phyloP scores from a whole-genome alignment of 2,888 invertebrate genomes.

The Tetragonisca angustula region DNA sequence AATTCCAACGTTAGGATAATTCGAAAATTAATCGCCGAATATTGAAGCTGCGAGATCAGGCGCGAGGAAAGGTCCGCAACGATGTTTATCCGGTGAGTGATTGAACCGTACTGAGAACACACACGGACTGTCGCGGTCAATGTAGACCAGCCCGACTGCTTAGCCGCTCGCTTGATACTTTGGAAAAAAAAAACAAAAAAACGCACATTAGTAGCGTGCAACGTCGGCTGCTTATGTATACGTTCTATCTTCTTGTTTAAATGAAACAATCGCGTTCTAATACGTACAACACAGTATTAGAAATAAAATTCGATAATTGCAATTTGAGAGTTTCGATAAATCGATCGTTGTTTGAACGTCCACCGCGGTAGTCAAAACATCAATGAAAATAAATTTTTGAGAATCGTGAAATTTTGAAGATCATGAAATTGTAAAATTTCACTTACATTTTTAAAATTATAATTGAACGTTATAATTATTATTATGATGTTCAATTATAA shows the following conservation, averaged over 20 bases:
- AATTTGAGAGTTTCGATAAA: background rate
- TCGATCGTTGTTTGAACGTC: background rate
- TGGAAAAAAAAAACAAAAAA: conserved; percentile 38
- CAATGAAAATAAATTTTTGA: background rate
- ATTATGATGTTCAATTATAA: too few relatives aligned
- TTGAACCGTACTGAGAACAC: conserved; percentile 45
- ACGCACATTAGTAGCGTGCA: conserved; percentile 30
- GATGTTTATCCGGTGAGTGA: conserved; percentile 43
- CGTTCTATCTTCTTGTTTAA: background rate
- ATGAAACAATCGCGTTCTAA: background rate
- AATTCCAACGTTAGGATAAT: background rate
- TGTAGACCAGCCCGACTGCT: conserved; percentile 44
- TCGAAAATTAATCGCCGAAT: background rate
- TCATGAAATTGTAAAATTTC: too few relatives aligned
- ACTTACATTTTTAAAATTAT: too few relatives aligned
- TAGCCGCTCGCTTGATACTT: conserved; percentile 35
- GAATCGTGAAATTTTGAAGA: background rate
- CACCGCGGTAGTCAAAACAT: background rate
- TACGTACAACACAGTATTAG: background rate
- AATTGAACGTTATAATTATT: too few relatives aligned
- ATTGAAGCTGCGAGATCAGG: background rate
- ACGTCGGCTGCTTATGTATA: background rate
- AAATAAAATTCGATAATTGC: background rate
- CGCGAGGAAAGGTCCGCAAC: conserved; percentile 20
- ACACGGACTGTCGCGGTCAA: conserved; percentile 24